A percentile compares a stretch with the other conserved stretches of the same genome.
phyloP scores from a whole-genome alignment of 2,888 invertebrate genomes.

The Pseudococcus longispinus region DNA sequence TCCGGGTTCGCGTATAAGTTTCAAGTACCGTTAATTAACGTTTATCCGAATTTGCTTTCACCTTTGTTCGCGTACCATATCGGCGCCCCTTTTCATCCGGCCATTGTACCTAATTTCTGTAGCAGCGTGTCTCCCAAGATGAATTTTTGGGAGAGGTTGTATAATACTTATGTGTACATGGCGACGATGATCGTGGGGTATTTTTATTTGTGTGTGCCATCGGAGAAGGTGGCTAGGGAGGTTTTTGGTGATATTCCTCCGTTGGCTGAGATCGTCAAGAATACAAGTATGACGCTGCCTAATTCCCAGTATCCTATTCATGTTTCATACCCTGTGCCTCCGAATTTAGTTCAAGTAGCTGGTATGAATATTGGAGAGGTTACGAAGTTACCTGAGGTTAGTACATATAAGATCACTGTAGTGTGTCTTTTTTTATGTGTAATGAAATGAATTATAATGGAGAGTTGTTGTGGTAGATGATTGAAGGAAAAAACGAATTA shows the following conservation, averaged over 20 bases:
- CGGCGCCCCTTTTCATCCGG: constrained; percentile 59
- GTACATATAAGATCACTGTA: neutral
- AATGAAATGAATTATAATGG: too few species aligned
- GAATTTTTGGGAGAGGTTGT: neutral
- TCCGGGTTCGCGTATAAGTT: constrained; percentile 25
- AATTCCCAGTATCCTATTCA: neutral
- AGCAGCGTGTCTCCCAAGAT: neutral
- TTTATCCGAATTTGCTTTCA: constrained; percentile 2
- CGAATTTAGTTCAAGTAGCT: neutral
- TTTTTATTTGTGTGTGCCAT: neutral
- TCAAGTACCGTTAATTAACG: neutral
- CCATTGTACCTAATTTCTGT: neutral
- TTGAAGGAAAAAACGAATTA: too few species aligned
- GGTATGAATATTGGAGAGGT: neutral
- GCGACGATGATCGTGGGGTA: neutral
- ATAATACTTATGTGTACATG: neutral
- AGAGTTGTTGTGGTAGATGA: too few species aligned
- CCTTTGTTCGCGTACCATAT: constrained; percentile 58
- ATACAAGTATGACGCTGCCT: constrained; percentile 12
- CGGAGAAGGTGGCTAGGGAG: neutral
- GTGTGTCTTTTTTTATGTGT: neutral
- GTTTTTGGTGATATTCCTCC: neutral
- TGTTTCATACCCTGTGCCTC: neutral
- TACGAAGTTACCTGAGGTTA: neutral
- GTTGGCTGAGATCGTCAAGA: neutral